Conservation (phyloP, 2,797 vertebrate genomes). For the Silurus lanzhouensis region DNA sequence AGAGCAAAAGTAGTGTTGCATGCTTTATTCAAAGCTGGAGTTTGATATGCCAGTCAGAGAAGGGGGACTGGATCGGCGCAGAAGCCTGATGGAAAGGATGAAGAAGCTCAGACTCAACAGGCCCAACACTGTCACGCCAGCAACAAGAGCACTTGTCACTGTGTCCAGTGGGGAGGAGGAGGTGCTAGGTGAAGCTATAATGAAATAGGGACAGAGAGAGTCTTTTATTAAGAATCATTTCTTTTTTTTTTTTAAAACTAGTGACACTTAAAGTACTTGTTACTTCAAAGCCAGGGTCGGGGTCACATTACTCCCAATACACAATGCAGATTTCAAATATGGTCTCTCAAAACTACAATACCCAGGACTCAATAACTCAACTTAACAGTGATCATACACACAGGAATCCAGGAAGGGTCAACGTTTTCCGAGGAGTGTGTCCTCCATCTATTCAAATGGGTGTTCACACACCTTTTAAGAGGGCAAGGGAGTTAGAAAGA, state of each 20-base stretch:
- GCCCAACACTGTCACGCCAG: slow-evolving; percentile 85
- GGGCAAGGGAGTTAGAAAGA: background rate
- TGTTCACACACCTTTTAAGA: background rate
- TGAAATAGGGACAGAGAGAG: slow-evolving; percentile 6
- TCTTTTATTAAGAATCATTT: background rate
- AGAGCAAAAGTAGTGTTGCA: background rate
- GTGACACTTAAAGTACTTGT: background rate
- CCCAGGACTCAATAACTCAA: background rate
- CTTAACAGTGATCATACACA: background rate
- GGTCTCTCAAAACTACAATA: background rate
- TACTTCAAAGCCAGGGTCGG: background rate
- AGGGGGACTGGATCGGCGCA: slow-evolving; percentile 77
- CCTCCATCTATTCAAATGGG: too few species aligned
- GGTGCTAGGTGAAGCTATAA: slow-evolving; percentile 60
- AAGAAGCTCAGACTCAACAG: slow-evolving; percentile 81
- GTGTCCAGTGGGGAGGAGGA: slow-evolving; percentile 78
- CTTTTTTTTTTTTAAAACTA: background rate
- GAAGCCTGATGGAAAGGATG: slow-evolving; percentile 80
- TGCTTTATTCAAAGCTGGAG: slow-evolving; percentile 82
- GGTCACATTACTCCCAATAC: background rate
- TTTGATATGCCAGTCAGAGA: slow-evolving; percentile 77
- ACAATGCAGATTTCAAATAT: background rate
- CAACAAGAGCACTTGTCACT: slow-evolving; percentile 86
- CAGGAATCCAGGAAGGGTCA: background rate
- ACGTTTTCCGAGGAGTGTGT: too few species aligned